A percentile compares a stretch with the other conserved stretches of the same genome.
Conservation (phyloP, 2,113 vertebrate species). For the Hirundichthys speculiger region DNA sequence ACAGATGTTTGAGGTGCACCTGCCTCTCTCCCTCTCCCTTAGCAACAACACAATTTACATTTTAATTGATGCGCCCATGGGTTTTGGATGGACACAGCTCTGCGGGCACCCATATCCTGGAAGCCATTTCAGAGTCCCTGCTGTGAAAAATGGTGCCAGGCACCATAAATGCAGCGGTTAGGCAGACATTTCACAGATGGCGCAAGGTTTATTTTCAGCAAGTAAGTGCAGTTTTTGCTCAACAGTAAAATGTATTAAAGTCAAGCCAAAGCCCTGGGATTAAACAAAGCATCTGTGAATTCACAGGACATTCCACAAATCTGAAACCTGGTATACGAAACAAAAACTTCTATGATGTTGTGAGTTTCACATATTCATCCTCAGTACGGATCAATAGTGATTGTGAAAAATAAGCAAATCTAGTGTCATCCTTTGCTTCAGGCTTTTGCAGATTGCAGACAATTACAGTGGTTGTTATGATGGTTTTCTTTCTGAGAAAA, state of each 20-base stretch:
- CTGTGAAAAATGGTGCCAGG: conserved; percentile 40
- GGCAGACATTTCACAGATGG: conserved; percentile 44
- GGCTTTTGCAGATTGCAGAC: too few relatives aligned
- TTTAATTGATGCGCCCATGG: conserved; percentile 69
- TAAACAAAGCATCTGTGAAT: conserved; percentile 11
- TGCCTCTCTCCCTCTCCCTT: conserved; percentile 41
- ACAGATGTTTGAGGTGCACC: conserved; percentile 74
- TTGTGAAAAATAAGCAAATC: too few relatives aligned
- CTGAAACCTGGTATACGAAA: conserved; percentile 8
- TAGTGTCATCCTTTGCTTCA: too few relatives aligned
- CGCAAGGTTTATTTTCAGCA: conserved; percentile 47
- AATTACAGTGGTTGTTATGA: too few relatives aligned
- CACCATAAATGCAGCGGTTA: conserved; percentile 50
- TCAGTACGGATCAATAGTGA: neutral
- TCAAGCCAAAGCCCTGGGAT: conserved; percentile 6
- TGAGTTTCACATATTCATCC: neutral
- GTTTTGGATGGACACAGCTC: conserved; percentile 60
- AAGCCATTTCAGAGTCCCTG: conserved; percentile 56
- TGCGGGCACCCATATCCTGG: conserved; percentile 42
- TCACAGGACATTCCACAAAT: conserved; percentile 37
- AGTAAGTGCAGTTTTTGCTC: conserved; percentile 27
- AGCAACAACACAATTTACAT: conserved; percentile 65
- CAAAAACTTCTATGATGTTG: neutral
- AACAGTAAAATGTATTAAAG: conserved; percentile 12
- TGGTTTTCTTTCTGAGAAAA: too few relatives aligned